Percentiles rank a stretch among this genome's conserved stretches.
Evolutionary conservation across 2,113 vertebrate genomes (phyloP).

Genomic region (Vulpes ferrilata): DNA sequence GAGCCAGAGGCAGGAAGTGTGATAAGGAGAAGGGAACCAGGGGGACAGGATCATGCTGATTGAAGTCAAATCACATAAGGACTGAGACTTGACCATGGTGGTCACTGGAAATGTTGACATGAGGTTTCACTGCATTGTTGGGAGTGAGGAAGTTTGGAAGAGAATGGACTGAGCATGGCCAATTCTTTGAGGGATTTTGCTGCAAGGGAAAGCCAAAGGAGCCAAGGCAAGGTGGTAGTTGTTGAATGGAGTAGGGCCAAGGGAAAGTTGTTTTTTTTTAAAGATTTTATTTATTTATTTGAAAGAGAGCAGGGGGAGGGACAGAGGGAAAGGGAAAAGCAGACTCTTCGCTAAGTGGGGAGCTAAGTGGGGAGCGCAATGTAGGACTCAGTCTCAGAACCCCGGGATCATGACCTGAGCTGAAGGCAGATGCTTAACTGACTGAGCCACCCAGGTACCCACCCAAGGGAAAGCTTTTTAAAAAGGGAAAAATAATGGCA

Average conservation of each 20-base stretch:
- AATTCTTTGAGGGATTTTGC: background rate
- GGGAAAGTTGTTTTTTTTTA: background rate
- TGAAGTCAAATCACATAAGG: background rate
- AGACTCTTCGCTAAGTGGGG: background rate
- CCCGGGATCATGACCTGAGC: background rate
- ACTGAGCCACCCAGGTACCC: background rate
- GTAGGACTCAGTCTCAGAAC: too few relatives aligned
- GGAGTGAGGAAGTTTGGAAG: background rate
- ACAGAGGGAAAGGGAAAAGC: background rate
- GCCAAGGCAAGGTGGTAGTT: background rate
- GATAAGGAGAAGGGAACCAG: background rate
- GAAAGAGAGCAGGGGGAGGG: background rate
- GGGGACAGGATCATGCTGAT: background rate
- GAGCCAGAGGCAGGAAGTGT: background rate
- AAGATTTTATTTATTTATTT: background rate
- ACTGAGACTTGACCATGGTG: background rate
- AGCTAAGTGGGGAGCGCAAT: too few relatives aligned
- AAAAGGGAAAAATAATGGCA: background rate
- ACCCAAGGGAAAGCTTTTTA: background rate
- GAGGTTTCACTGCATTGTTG: background rate
- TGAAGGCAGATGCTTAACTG: background rate
- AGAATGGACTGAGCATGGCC: accelerated
- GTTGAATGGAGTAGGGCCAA: background rate
- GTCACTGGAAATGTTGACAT: background rate
- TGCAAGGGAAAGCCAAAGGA: background rate